Evolutionary conservation across 2,113 vertebrate species (phyloP).

Genomic region (Pseudorhombus dupliciocellatus): DNA sequence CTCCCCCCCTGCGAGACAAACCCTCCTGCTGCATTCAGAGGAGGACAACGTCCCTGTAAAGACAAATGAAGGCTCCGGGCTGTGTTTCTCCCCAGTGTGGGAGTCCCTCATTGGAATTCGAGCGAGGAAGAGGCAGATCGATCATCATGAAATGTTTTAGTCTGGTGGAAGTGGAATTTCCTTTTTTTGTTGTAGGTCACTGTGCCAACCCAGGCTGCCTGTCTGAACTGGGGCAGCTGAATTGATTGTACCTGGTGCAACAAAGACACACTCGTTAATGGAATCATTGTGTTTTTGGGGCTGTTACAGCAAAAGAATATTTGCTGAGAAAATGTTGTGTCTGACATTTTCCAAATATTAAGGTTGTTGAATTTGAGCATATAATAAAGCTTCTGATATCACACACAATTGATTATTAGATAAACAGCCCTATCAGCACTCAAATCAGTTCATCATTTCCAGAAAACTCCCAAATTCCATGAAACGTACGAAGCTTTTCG

Average conservation of each 20-base stretch:
- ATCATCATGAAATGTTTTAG: neutral
- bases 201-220: slow-evolving; percentile 51
- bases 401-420: too few species aligned
- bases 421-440: neutral
- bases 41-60: slow-evolving; percentile 19
- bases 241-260: slow-evolving; percentile 43
- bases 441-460: neutral
- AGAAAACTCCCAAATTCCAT: neutral
- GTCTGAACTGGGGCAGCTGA: slow-evolving; percentile 57
- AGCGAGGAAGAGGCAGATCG: neutral
- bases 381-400: too few species aligned
- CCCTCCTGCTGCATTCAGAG: slow-evolving; percentile 34
- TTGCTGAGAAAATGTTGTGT: neutral
- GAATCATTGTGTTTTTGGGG: neutral
- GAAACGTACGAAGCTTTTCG: neutral
- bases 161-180: slow-evolving; percentile 5
- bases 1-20: slow-evolving; percentile 11
- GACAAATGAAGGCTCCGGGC: slow-evolving; percentile 28
- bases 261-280: slow-evolving; percentile 1
- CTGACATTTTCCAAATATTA: too few species aligned
- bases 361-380: too few species aligned
- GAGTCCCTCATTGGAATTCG: slow-evolving; percentile 19
- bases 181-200: slow-evolving; percentile 63
- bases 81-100: neutral
- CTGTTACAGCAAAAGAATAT: neutral